Evolutionary conservation across 2,113 vertebrate genomes (phyloP).

Genomic region (Thymallus thymallus): DNA sequence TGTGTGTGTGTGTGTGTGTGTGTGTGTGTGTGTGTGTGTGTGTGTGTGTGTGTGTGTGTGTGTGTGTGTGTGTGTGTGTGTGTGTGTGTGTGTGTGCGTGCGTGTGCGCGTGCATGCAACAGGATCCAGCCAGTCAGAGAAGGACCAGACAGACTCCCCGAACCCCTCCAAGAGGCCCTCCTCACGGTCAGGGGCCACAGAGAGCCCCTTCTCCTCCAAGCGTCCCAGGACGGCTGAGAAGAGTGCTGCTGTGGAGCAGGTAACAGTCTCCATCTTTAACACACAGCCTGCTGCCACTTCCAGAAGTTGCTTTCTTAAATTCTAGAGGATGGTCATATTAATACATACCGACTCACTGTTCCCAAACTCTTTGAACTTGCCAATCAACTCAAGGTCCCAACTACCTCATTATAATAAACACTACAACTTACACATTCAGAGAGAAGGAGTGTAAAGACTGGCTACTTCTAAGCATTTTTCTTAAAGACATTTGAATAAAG

Average conservation of each 20-base stretch:
- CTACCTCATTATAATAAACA: constrained; percentile 58
- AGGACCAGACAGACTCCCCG: constrained; percentile 84
- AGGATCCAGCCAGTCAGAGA: constrained; percentile 82
- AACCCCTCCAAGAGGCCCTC: constrained; percentile 83
- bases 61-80: constrained; percentile 12
- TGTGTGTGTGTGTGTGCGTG: constrained; percentile 29
- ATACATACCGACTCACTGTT: neutral
- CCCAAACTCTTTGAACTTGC: constrained; percentile 43
- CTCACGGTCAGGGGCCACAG: constrained; percentile 79
- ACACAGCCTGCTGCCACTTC: neutral
- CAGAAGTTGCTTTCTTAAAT: neutral
- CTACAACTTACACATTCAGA: constrained; percentile 48
- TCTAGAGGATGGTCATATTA: neutral
- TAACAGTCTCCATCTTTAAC: constrained; percentile 60
- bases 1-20: constrained; percentile 25
- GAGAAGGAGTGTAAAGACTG: constrained; percentile 46
- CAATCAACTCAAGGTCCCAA: constrained; percentile 39
- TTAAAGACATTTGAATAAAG: constrained; percentile 33
- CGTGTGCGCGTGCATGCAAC: constrained; percentile 57
- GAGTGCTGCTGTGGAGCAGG: constrained; percentile 86
- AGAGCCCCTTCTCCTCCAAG: constrained; percentile 85
- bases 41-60: constrained; percentile 24
- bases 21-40: constrained; percentile 13
- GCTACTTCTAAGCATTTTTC: constrained; percentile 43
- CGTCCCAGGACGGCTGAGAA: constrained; percentile 89